Percentiles rank a stretch among this genome's conserved stretches.
These are phyloP conservation scores for Felis catus DNA, from an alignment of 2,113 vertebrate genomes.

Conservation along the genomic window DNA sequence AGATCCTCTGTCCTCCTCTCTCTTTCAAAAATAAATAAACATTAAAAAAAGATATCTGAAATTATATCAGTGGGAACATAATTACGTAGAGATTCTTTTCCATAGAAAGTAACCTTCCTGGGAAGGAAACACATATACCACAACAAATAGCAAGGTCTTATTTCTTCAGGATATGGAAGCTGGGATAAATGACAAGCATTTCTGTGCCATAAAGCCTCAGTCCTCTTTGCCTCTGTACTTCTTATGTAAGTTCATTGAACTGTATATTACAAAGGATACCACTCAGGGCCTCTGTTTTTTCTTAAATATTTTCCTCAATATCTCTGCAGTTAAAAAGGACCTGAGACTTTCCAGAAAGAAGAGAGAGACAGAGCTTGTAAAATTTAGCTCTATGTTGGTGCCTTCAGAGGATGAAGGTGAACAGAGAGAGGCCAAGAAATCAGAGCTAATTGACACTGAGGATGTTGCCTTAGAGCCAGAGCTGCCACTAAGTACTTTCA, in stretches of 20 bases:
- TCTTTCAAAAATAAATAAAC: too few relatives aligned
- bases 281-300: background rate
- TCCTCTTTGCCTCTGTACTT: background rate
- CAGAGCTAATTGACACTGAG: background rate
- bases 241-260: background rate
- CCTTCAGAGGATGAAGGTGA: background rate
- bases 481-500: background rate
- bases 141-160: background rate
- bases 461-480: background rate
- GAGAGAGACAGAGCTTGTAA: background rate
- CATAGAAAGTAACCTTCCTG: background rate
- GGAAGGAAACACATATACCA: background rate
- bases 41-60: background rate
- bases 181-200: background rate
- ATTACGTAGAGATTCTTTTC: background rate
- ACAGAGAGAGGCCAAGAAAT: background rate
- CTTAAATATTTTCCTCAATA: slow-evolving; percentile 2
- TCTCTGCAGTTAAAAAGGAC: slow-evolving; percentile 55
- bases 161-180: slow-evolving; percentile 3
- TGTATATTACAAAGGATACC: background rate
- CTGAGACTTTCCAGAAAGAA: slow-evolving; percentile 16
- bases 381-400: background rate
- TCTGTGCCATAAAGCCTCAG: background rate
- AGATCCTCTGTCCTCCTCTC: too few relatives aligned
- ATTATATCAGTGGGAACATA: background rate